Conservation (phyloP, 2,797 vertebrate species). For the Squalus acanthias region DNA sequence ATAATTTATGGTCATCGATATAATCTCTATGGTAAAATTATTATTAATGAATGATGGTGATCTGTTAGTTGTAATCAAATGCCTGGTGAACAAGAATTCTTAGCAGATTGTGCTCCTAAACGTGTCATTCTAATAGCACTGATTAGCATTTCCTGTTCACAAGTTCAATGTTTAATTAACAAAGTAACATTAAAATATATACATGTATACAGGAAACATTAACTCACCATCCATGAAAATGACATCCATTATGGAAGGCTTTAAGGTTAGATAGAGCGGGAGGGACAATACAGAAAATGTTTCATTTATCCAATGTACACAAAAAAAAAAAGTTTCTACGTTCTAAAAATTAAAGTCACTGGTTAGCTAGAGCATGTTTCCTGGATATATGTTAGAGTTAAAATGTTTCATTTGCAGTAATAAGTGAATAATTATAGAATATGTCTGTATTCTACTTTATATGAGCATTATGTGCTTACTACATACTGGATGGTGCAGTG, state of each 20-base stretch:
- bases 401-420: neutral
- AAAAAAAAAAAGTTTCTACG: neutral
- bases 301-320: neutral
- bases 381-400: neutral
- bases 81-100: neutral
- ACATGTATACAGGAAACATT: neutral
- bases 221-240: neutral
- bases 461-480: too few species aligned
- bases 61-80: too few species aligned
- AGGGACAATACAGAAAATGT: neutral
- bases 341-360: neutral
- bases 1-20: too few species aligned
- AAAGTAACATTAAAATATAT: neutral
- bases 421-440: neutral
- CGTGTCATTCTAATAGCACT: too few species aligned
- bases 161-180: neutral
- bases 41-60: too few species aligned
- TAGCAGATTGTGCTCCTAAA: neutral
- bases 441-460: neutral
- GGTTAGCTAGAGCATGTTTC: neutral
- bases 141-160: neutral
- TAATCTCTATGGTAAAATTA: too few species aligned
- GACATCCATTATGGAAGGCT: too few species aligned
- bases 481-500: too few species aligned
- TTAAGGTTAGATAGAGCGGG: neutral